phyloP scores from a whole-genome alignment of 2,113 vertebrate genomes.

The Macquaria australasica region DNA sequence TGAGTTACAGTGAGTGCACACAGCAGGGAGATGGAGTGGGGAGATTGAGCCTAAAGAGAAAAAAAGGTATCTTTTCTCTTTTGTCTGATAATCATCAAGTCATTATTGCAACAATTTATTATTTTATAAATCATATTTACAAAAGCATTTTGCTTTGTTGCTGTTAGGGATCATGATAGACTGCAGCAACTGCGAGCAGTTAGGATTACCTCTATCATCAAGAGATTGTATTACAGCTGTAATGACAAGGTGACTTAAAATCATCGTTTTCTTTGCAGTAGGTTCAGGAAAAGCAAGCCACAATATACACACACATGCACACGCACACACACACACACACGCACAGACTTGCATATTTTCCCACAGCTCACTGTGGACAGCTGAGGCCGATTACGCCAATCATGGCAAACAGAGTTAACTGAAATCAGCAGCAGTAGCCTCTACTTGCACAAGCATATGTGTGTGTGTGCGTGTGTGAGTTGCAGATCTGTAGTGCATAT shows the following conservation, averaged over 20 bases:
- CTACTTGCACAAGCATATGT: neutral
- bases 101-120: neutral
- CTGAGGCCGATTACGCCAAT: conserved; percentile 53
- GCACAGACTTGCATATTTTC: conserved; percentile 49
- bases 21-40: conserved; percentile 1
- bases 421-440: conserved; percentile 36
- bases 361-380: conserved; percentile 49
- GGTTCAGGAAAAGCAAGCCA: conserved; percentile 23
- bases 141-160: neutral
- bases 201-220: conserved; percentile 7
- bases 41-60: neutral
- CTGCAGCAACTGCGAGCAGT: neutral
- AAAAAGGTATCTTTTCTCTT: neutral
- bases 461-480: conserved; percentile 12
- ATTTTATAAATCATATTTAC: neutral
- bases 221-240: conserved; percentile 27
- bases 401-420: conserved; percentile 50
- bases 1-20: conserved; percentile 17
- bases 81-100: conserved; percentile 17
- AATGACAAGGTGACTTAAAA: conserved; percentile 49
- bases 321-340: neutral
- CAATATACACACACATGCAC: neutral
- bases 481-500: conserved; percentile 22
- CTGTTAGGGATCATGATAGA: neutral
- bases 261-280: conserved; percentile 40